Evolutionary conservation across 2,888 invertebrate species (phyloP), one percentile per base, ranked within the genome.

Genomic region (Eristalis tenax): DNA sequence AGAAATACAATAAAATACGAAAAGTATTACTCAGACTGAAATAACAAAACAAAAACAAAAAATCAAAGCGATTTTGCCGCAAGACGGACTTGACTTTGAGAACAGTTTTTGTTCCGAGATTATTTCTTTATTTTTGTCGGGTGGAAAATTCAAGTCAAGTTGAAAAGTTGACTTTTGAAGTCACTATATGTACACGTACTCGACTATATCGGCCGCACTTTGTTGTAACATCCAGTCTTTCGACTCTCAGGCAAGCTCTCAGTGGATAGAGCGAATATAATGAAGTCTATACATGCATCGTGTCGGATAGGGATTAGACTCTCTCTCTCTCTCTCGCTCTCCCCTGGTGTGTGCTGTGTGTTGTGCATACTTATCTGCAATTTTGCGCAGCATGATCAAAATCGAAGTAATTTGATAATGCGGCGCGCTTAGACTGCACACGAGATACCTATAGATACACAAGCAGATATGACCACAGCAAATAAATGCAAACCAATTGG

Each of bases 331-430:
- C 32, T 8, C 32, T 32, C 32, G 10, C 32, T 0, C 32, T 10
- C 8, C 68, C 65, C 50, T 64, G 50, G 43, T 76, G 75, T 71
- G 64, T 23, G 32, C 59, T 76, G 75, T 63, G 79, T 84, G 85
- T 70, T 77, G 86, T 78, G 82, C 74, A 78, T 82, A 78, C 82
- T 86, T 82, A 86, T 82, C 82, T 86, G 82, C 74, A 78, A 86
- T 86, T 86, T 86, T 75, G 86, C 86, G 74, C 86, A 86, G 78
- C 86, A 86, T 86, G 86, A 86, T 86, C 82, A 23, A 82, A 86
- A 82, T 86, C 86, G 70, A 86, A 86, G 86, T 86, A 82, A 86
- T 86, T 86, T 86, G 86, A 86, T 86, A 86, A 86, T 82, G 74
- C 71, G 71, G 66, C 63, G 63, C 65, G 68, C 70, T 81, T 80